Percentiles rank a stretch among this genome's conserved stretches.
phyloP scores from a whole-genome alignment of 2,797 vertebrate genomes.

The Crocidura indochinensis region DNA sequence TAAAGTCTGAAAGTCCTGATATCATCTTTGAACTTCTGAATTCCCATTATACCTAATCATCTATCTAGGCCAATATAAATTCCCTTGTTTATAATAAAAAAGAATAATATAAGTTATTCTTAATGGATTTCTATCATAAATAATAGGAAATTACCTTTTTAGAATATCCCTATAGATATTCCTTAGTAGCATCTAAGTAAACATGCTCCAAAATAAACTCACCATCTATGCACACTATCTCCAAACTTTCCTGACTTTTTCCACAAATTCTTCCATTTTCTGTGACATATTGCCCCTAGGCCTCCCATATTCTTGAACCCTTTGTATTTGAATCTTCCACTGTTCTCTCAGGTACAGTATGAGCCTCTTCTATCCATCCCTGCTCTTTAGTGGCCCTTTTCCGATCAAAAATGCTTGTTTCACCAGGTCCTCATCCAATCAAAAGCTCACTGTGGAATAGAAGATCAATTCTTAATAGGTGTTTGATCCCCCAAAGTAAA shows the following conservation, averaged over 20 bases:
- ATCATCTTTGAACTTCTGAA: background rate
- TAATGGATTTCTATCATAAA: background rate
- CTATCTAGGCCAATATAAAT: background rate
- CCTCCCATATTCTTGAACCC: background rate
- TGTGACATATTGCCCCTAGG: background rate
- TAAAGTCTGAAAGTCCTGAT: background rate
- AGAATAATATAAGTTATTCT: constrained; percentile 4
- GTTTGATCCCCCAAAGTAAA: background rate
- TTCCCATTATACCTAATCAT: background rate
- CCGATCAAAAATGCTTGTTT: background rate
- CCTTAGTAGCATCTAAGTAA: background rate
- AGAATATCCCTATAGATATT: background rate
- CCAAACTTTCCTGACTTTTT: background rate
- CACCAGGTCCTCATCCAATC: background rate
- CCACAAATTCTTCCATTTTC: background rate
- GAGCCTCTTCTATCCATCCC: background rate
- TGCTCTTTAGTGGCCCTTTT: background rate
- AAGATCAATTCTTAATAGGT: background rate
- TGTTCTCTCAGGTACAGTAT: background rate
- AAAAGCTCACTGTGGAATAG: background rate
- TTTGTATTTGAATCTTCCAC: background rate
- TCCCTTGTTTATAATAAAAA: background rate
- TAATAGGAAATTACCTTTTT: background rate
- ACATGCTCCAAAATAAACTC: background rate
- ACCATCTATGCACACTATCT: background rate